Evolutionary conservation across 2,888 invertebrate species (phyloP), one percentile per base, ranked within the genome.

Genomic region (Morpho achilles): DNA sequence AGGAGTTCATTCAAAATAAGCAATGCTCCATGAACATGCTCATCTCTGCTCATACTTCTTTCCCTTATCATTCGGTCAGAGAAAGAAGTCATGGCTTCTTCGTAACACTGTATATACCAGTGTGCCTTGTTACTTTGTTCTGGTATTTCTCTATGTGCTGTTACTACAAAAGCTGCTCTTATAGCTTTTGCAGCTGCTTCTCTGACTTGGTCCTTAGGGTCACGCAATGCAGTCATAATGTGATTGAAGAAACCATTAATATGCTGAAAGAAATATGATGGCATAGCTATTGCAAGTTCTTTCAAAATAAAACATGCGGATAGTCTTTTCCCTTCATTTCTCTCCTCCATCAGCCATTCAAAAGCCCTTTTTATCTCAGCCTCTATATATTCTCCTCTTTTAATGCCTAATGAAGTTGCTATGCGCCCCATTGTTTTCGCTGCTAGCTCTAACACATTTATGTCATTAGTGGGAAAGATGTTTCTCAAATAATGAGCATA

Each of bases 191-290:
- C 97, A 2, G 98, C 98, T 7, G 96, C 96, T 80, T 98, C 97
- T 51, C 99, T 92, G 58, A 99, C 96, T 16, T 95, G 94, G 2
- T 97, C 94, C 84, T 98, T 98, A 0, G 96, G 95, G 85, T 99
- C 98, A 69, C 96, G 92, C 39, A 98, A 93, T 0, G 97, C 97
- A 79, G 95, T 94, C 79, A 98, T 97, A 56, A 99, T 97, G 53
- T 96, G 94, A 67, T 97, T 97, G 74, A 98, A 98, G 80, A 98
- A 97, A 32, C 95, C 94, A 53, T 96, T 95, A 2, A 97, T 96
- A 84, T 97, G 96, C 80, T 97, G 97, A 77, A 96, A 99, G 82
- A 99, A 99, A 80, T 98, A 98, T 32, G 99, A 98, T 0, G 99
- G 99, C 91, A 98, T 96, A n/a, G 97, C 96, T 41, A 97, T 94